A percentile compares a stretch with the other conserved stretches of the same genome.
Conservation (phyloP, 2,888 invertebrate genomes). For the Tetragnatha montana region DNA sequence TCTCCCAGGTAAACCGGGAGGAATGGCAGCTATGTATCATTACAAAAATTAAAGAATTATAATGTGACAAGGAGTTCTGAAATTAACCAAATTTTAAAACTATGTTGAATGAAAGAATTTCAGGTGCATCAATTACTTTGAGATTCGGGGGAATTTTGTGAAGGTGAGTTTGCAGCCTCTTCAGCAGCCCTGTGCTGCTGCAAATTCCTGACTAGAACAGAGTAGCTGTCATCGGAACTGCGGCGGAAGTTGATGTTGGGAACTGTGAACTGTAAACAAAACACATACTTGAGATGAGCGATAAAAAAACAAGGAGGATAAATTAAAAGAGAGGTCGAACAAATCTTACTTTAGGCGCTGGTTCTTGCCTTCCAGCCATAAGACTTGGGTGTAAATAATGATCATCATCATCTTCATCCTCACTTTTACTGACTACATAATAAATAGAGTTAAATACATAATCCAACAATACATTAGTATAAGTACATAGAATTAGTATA, state of each 20-base stretch:
- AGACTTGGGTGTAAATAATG: conserved; percentile 90
- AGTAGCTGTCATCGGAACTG: conserved; percentile 85
- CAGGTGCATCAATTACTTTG: no score
- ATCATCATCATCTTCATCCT: conserved; percentile 79
- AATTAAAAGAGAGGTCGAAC: no score
- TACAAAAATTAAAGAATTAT: no score
- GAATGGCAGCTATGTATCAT: no score
- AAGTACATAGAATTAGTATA: no score
- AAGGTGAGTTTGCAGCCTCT: conserved; percentile 72
- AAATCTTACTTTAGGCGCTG: conserved; percentile 73
- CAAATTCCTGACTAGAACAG: conserved; percentile 90
- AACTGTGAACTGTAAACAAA: conserved; percentile 62
- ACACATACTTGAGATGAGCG: neutral
- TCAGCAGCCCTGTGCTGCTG: conserved; percentile 79
- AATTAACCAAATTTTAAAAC: no score
- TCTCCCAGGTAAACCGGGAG: no score
- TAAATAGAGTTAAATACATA: neutral
- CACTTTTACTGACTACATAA: conserved; percentile 74
- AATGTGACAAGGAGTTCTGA: no score
- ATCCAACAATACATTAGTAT: no score
- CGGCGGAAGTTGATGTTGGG: conserved; percentile 67
- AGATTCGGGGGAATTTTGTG: conserved; percentile 1
- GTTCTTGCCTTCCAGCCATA: conserved; percentile 71
- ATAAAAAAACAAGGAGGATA: no score
- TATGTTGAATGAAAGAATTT: no score